Percentiles rank a stretch among this genome's conserved stretches.
phyloP scores from a whole-genome alignment of 2,113 vertebrate genomes.

The Oryzias curvinotus region DNA sequence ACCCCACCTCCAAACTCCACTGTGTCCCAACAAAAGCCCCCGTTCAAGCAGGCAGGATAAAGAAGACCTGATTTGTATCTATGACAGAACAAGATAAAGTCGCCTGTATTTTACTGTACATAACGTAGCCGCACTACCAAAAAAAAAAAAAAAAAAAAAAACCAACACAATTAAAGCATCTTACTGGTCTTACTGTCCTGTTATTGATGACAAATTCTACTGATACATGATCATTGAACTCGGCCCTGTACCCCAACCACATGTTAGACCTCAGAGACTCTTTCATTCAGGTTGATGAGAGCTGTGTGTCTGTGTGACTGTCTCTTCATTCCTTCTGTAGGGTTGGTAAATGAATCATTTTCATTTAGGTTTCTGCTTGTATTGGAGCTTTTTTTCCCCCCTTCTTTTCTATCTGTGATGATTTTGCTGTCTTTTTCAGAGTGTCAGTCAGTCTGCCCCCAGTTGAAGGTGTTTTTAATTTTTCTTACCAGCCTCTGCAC shows the following conservation, averaged over 20 bases:
- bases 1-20: conserved; percentile 57
- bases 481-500: conserved; percentile 83
- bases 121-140: conserved; percentile 95
- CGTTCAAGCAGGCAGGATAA: conserved; percentile 78
- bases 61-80: conserved; percentile 43
- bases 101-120: conserved; percentile 96
- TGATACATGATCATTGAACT: conserved; percentile 34
- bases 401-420: conserved; percentile 42
- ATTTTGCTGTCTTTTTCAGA: conserved; percentile 86
- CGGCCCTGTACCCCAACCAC: neutral
- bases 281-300: conserved; percentile 90
- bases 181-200: conserved; percentile 47
- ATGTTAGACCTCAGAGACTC: conserved; percentile 78
- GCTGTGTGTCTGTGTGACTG: conserved; percentile 37
- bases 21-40: conserved; percentile 83
- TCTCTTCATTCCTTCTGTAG: conserved; percentile 92
- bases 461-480: conserved; percentile 73
- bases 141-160: conserved; percentile 34
- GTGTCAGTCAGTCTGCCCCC: conserved; percentile 80
- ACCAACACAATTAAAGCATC: conserved; percentile 34
- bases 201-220: conserved; percentile 48
- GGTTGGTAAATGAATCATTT: conserved; percentile 87
- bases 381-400: conserved; percentile 21
- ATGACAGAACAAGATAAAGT: conserved; percentile 75
- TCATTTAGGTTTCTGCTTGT: conserved; percentile 77